A percentile compares a stretch with the other conserved stretches of the same genome.
Evolutionary conservation across 2,797 vertebrate genomes (phyloP).

Genomic region (Rhadinocentrus ornatus): DNA sequence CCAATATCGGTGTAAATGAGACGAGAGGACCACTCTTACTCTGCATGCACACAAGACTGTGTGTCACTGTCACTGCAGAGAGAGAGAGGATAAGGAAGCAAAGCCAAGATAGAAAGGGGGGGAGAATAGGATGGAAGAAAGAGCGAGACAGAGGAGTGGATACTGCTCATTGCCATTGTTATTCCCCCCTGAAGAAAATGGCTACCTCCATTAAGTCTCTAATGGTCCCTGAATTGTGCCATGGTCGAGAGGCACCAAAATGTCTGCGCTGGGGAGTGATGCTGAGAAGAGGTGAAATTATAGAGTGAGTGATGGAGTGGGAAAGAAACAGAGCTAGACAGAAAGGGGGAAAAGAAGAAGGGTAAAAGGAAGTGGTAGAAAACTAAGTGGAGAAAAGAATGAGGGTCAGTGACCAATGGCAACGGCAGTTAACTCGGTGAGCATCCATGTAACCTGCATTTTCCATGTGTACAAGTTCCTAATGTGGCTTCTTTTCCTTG

Average conservation of each 20-base stretch:
- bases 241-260: constrained; percentile 48
- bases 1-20: constrained; percentile 77
- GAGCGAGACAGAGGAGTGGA: constrained; percentile 45
- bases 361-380: constrained; percentile 18
- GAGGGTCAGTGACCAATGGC: constrained; percentile 41
- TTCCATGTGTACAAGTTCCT: constrained; percentile 27
- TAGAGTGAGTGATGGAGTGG: constrained; percentile 64
- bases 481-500: not conserved
- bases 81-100: constrained; percentile 44
- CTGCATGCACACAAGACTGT: constrained; percentile 49
- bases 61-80: constrained; percentile 61
- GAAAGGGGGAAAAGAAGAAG: not conserved
- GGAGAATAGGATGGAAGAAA: constrained; percentile 17
- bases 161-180: constrained; percentile 72
- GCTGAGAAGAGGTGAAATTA: constrained; percentile 66
- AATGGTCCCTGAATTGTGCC: constrained; percentile 77
- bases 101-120: constrained; percentile 39
- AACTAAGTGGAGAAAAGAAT: constrained; percentile 49
- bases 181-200: constrained; percentile 73
- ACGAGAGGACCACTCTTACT: constrained; percentile 59
- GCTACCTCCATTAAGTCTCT: constrained; percentile 78
- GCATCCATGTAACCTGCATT: constrained; percentile 38
- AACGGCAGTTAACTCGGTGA: constrained; percentile 27
- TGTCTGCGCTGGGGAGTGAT: constrained; percentile 50
- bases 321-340: constrained; percentile 39